Evolutionary conservation across 2,888 invertebrate genomes (phyloP), one percentile per base, ranked within the genome.

Genomic region (Cephus runcator): DNA sequence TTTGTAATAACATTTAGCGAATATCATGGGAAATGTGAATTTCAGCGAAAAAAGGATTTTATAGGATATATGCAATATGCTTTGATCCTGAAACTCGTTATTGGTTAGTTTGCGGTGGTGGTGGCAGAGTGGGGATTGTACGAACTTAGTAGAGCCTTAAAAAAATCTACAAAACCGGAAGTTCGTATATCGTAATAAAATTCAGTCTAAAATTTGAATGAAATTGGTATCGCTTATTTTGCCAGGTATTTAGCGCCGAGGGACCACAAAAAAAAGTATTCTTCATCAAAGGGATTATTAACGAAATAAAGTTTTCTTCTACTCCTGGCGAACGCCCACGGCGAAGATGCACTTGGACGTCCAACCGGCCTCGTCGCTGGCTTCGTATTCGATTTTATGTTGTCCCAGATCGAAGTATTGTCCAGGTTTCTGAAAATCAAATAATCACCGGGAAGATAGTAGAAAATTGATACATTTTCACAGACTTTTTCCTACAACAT

Each of bases 351-450:
- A 93, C 84, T 91, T 91, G 77, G 92, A 92, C 78, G 91, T 90
- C 90, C 93, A 93, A 34, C 92, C 92, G 15, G 92, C 92, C 31
- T 91, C 91, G 85, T 93, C 93, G 82, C 87, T 90, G 12, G 92
- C 93, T 80, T 92, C 92, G 86, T 93, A 93, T 81, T 92, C 92
- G 78, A 93, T 89, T 82, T 92, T 91, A 86, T 93, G 92, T 15
- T 90, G 92, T 11, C 93, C 93, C 73, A 90, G 81, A 40, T 91
- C 89, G 82, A 93, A 92, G 73, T 86, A 86, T 34, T 89, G 90
- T 30, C 92, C 93, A 4, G 93, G 56, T 56, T 56, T 56, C 56
- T 56, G 23, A 56, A 56, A 56, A 23, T 56, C 9, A 2, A 56
- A 56, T 56, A 2, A 23, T 56, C 56, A 56, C 56, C 1, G 56